Conservation (phyloP, 2,113 vertebrate species). For the Rhinogobius similis region DNA sequence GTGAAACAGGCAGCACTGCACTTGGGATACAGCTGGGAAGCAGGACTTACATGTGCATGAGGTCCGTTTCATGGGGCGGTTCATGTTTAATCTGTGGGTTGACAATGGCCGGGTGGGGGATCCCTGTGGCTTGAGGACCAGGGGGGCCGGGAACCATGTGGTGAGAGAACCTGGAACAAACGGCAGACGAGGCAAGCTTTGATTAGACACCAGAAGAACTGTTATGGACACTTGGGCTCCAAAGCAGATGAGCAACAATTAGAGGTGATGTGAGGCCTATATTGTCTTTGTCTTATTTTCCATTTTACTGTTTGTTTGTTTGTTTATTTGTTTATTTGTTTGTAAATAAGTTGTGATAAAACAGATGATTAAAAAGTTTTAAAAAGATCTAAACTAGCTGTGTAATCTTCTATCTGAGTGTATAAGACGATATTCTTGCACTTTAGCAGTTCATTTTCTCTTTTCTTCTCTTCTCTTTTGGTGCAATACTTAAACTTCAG, state of each 20-base stretch:
- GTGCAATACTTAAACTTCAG: no score
- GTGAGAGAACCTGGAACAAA: slow-evolving; percentile 91
- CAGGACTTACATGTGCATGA: slow-evolving; percentile 95
- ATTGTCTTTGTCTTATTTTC: no score
- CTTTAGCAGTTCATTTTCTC: no score
- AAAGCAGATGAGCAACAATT: not conserved
- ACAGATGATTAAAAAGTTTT: no score
- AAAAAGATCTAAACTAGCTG: no score
- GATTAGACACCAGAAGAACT: slow-evolving; percentile 20
- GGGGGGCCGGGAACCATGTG: slow-evolving; percentile 98
- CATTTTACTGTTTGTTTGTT: no score
- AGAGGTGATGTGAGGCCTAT: no score
- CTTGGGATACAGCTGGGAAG: slow-evolving; percentile 5
- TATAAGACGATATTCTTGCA: not conserved
- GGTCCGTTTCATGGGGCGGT: slow-evolving; percentile 92
- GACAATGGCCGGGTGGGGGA: slow-evolving; percentile 98
- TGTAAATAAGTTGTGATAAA: no score
- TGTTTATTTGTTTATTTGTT: no score
- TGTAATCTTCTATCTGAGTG: no score
- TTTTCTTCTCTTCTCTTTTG: no score
- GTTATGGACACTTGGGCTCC: not conserved
- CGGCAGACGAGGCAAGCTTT: slow-evolving; percentile 12
- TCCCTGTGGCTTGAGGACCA: slow-evolving; percentile 95
- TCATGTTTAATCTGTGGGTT: slow-evolving; percentile 99
- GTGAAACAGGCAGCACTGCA: slow-evolving; percentile 21